Evolutionary conservation across 2,113 vertebrate genomes (phyloP).

Genomic region (Zapus hudsonius): DNA sequence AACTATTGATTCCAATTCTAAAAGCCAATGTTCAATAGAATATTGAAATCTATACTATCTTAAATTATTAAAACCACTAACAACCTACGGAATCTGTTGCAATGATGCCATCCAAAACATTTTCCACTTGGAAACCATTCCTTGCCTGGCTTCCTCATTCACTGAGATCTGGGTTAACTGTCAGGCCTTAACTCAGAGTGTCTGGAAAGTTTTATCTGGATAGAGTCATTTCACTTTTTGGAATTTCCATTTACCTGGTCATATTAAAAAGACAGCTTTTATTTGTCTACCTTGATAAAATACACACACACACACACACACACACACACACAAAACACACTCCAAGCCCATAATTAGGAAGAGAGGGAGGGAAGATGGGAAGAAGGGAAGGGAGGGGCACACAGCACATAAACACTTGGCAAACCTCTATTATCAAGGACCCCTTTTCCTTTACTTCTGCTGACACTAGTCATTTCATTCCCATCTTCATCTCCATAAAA

Average conservation of each 20-base stretch:
- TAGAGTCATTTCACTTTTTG: neutral
- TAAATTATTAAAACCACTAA: conserved; percentile 14
- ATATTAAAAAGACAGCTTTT: neutral
- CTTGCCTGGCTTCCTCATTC: neutral
- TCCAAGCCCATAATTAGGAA: neutral
- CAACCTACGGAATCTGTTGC: neutral
- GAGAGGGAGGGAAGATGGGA: neutral
- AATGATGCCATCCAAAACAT: neutral
- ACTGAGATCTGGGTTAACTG: neutral
- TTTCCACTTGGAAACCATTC: neutral
- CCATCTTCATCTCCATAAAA: neutral
- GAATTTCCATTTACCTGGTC: neutral
- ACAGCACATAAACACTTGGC: neutral
- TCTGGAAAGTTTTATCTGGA: neutral
- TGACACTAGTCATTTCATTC: neutral
- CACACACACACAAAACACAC: no score
- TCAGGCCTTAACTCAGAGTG: neutral
- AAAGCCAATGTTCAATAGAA: neutral
- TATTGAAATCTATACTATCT: neutral
- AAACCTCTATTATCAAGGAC: neutral
- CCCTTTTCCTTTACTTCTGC: neutral
- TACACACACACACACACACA: no score
- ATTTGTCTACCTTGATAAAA: neutral
- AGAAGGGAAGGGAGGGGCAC: neutral
- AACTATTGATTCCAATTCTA: neutral